A percentile compares a stretch with the other conserved stretches of the same genome.
Evolutionary conservation across 2,888 invertebrate genomes (phyloP).

Genomic region (Lagria hirta): DNA sequence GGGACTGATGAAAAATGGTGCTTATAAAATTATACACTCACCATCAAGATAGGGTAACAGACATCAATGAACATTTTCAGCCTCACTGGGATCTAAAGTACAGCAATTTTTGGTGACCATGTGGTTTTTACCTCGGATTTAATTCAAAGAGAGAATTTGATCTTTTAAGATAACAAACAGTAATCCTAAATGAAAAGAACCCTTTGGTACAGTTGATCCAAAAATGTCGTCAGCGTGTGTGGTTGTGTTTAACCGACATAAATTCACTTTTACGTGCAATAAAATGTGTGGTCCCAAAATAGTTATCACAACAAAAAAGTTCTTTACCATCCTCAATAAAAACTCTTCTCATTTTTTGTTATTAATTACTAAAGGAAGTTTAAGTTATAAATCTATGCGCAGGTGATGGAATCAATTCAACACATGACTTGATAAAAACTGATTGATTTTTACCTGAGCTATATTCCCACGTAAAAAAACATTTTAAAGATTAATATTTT

Average conservation of each 20-base stretch:
- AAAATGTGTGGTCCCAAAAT: no score
- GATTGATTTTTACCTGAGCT: slow-evolving; percentile 33
- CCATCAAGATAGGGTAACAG: slow-evolving; percentile 34
- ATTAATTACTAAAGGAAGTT: slow-evolving; percentile 19
- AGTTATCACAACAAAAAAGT: no score
- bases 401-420: slow-evolving; percentile 33
- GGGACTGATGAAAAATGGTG: slow-evolving; percentile 33
- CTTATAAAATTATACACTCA: slow-evolving; percentile 34
- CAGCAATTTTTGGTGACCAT: slow-evolving; percentile 27
- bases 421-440: slow-evolving; percentile 33
- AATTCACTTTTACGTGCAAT: slow-evolving; percentile 29
- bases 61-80: slow-evolving; percentile 31
- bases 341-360: slow-evolving; percentile 13
- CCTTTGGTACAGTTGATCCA: slow-evolving; percentile 15
- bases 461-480: slow-evolving; percentile 3
- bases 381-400: slow-evolving; percentile 23
- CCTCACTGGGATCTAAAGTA: slow-evolving; percentile 24
- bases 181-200: slow-evolving; percentile 13
- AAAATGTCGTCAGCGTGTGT: slow-evolving; percentile 6
- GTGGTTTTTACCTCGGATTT: slow-evolving; percentile 20
- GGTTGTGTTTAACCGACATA: slow-evolving; percentile 24
- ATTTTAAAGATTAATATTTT: no score
- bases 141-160: slow-evolving; percentile 32
- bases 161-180: slow-evolving; percentile 43
- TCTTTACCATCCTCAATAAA: slow-evolving; percentile 10